Conservation (phyloP, 1,140 invertebrate genomes). For the Polyergus mexicanus region DNA sequence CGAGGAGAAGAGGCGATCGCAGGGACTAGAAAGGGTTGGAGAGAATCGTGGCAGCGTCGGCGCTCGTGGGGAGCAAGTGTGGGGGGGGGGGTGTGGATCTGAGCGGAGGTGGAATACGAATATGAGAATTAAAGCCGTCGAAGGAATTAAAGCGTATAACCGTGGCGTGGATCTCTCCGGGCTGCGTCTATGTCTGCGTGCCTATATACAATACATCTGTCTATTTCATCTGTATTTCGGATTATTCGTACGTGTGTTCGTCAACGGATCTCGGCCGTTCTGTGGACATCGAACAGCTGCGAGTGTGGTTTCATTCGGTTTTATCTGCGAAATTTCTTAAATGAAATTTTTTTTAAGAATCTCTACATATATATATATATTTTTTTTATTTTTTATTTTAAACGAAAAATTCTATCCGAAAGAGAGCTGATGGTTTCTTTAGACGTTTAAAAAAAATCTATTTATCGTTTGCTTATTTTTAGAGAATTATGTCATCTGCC, state of each 20-base stretch:
- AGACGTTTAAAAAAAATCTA: neutral
- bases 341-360: neutral
- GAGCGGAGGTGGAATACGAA: constrained; percentile 83
- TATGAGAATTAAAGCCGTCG: constrained; percentile 87
- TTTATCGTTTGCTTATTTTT: neutral
- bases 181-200: constrained; percentile 75
- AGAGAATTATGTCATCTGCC: neutral
- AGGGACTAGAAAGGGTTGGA: constrained; percentile 65
- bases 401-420: neutral
- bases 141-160: constrained; percentile 87
- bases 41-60: constrained; percentile 55
- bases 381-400: neutral
- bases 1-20: constrained; percentile 64
- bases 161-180: constrained; percentile 79
- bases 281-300: constrained; percentile 80
- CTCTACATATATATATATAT: neutral
- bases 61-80: constrained; percentile 34
- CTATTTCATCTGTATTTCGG: constrained; percentile 65
- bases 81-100: constrained; percentile 40
- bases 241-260: constrained; percentile 69
- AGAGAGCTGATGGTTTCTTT: neutral
- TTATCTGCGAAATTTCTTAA: neutral
- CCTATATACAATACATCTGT: constrained; percentile 51
- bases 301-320: constrained; percentile 60
- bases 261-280: constrained; percentile 65